Percentiles rank a stretch among this genome's conserved stretches.
Conservation (phyloP, 2,797 vertebrate genomes). For the Aeoliscus strigatus region DNA sequence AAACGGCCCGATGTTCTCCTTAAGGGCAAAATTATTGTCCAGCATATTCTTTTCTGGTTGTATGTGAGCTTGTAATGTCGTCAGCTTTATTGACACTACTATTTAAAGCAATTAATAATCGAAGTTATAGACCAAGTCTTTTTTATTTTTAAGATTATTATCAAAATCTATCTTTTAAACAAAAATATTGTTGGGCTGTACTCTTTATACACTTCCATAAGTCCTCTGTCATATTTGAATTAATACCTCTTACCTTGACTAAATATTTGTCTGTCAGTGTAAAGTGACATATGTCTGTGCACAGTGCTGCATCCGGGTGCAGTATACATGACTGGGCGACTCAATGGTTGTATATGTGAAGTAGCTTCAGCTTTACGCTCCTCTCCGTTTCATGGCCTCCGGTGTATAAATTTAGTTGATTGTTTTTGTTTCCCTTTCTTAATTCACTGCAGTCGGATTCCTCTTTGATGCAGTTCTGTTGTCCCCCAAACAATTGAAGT, state of each 20-base stretch:
- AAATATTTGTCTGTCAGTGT: conserved; percentile 52
- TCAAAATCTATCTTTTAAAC: too few species aligned
- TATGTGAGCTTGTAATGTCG: too few species aligned
- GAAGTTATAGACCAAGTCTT: too few species aligned
- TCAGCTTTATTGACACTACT: too few species aligned
- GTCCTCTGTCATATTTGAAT: conserved; percentile 33
- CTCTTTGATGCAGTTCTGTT: conserved; percentile 83
- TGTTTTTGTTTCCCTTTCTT: conserved; percentile 79
- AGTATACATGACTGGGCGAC: conserved; percentile 80
- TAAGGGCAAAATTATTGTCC: conserved; percentile 75
- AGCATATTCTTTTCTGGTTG: too few species aligned
- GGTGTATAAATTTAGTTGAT: conserved; percentile 83
- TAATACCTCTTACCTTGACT: conserved; percentile 44
- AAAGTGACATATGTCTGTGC: conserved; percentile 78
- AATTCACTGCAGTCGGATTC: conserved; percentile 89
- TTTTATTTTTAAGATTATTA: too few species aligned
- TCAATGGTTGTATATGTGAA: conserved; percentile 68
- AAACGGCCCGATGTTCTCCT: conserved; percentile 73
- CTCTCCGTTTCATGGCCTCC: conserved; percentile 73
- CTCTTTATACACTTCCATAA: too few species aligned
- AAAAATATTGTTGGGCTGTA: too few species aligned
- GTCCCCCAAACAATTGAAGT: conserved; percentile 90
- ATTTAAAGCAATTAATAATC: too few species aligned
- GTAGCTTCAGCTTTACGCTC: conserved; percentile 73
- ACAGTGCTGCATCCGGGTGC: conserved; percentile 75